Conservation (phyloP, 2,797 vertebrate species). For the Trichosurus vulpecula region DNA sequence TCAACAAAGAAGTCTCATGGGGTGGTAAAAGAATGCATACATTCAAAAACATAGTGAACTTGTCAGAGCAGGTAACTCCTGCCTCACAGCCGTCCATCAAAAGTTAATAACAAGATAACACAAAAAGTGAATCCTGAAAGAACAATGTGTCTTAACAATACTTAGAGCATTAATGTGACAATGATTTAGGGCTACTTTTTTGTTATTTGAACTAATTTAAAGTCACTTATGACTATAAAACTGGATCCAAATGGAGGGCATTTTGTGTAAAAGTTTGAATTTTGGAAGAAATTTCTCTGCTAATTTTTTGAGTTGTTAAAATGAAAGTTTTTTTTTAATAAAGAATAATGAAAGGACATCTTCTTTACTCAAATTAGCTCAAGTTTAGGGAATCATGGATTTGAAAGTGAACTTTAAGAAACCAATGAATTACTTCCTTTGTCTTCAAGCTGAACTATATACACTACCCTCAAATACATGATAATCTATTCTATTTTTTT, state of each 20-base stretch:
- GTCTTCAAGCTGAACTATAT: neutral
- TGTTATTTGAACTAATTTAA: neutral
- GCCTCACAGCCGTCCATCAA: neutral
- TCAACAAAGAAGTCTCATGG: neutral
- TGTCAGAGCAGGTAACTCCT: constrained; percentile 1
- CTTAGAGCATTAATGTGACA: neutral
- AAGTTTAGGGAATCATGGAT: neutral
- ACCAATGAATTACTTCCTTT: neutral
- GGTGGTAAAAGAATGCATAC: neutral
- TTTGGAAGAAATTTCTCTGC: neutral
- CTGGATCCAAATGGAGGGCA: neutral
- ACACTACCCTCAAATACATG: neutral
- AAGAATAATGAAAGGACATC: neutral
- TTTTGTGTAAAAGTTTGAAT: neutral
- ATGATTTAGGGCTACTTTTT: neutral
- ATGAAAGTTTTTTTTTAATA: neutral
- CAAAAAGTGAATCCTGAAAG: neutral
- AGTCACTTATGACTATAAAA: neutral
- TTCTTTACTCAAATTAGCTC: neutral
- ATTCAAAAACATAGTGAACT: neutral
- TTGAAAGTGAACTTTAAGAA: neutral
- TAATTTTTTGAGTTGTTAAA: neutral
- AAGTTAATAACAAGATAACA: neutral
- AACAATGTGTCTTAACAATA: neutral
- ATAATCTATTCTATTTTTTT: neutral